Evolutionary conservation across 1,140 invertebrate species (phyloP), one percentile per base, ranked within the genome.

Genomic region (Palaemon carinicauda): DNA sequence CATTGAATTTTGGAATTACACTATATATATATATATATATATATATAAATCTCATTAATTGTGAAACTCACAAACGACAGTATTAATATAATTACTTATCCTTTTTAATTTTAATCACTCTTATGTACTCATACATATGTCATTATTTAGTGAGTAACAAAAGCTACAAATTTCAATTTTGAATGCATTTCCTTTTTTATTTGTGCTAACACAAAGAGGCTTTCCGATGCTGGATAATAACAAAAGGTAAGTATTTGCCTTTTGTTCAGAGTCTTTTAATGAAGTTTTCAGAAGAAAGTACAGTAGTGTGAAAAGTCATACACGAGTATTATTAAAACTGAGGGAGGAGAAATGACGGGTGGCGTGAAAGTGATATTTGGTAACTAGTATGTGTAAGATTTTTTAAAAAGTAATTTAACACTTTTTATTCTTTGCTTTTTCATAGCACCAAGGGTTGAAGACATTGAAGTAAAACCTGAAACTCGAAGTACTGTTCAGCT

Each of bases 381-480:
- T 41, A 4, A 4, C 3, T 19, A 33, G 3, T 77, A 41, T 77
- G 3, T 77, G 74, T 51, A 19, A 33, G n/a, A n/a, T n/a, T n/a
- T n/a, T n/a, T 21, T 78, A n/a, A 4, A 17, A 50, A 5, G 14
- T 24, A n/a, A 50, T 52, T n/a, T 89, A 51, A 29, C 17, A 27
- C 12, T 15, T 80, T 53, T 69, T 50, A 82, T 21, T 74, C 21
- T 69, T 80, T 86, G 10, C 41, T 84, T 56, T 87, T 90, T 90
- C 90, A 77, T 91, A 93, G 93, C 92, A 87, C 92, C 93, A 89
- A 92, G 93, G 91, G 90, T 93, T 90, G 92, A 93, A 91, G 93
- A 94, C 90, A 91, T 92, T 69, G 89, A 89, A 52, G 52, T 80
- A n/a, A 89, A 90, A 50, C 77, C 74, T 51, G 87, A 88, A 78